Evolutionary conservation across 2,888 invertebrate genomes (phyloP), one percentile per base, ranked within the genome.

Genomic region (Trilocha varians): DNA sequence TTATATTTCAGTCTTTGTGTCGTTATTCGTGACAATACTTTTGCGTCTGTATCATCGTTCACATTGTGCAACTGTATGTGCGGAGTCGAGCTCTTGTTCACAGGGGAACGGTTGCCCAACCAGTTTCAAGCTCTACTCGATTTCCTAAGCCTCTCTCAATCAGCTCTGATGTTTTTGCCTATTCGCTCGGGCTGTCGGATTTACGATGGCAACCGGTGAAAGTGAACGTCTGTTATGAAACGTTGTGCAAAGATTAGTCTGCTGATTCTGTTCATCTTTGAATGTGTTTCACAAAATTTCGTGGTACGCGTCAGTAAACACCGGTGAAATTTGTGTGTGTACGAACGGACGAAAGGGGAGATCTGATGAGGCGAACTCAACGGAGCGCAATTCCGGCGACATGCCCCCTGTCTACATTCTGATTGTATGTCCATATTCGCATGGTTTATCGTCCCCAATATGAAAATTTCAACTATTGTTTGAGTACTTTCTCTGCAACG

Each of bases 381-480:
- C 77, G 70, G 69, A 80, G 73, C 82, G 80, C 67, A 63, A 59
- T 77, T 83, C 83, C 82, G 76, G 72, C 65, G 68, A 68, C 71
- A 69, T 67, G 70, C 62, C 65, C 62, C 56, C 25, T 6, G 25
- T 25, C 25, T 11, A 25, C 11, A 25, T 11, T 53, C 52, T 45
- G 55, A 49, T 52, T 49, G 44, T 50, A 54, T 50, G 58, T 59
- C 55, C 54, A 59, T 57, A 62, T 60, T 52, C 52, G 11, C 34
- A 25, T 11, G 11, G 11, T 25, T 25, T 25, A 25, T 25, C 25
- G 11, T 11, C 25, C 25, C 11, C n/a, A n/a, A n/a, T n/a, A n/a
- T n/a, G n/a, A n/a, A n/a, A n/a, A n/a, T n/a, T n/a, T n/a, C n/a
- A n/a, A n/a, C n/a, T n/a, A n/a, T n/a, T 25, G 25, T 25, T 25